Conservation (phyloP, 2,113 vertebrate species). For the Gobio gobio region DNA sequence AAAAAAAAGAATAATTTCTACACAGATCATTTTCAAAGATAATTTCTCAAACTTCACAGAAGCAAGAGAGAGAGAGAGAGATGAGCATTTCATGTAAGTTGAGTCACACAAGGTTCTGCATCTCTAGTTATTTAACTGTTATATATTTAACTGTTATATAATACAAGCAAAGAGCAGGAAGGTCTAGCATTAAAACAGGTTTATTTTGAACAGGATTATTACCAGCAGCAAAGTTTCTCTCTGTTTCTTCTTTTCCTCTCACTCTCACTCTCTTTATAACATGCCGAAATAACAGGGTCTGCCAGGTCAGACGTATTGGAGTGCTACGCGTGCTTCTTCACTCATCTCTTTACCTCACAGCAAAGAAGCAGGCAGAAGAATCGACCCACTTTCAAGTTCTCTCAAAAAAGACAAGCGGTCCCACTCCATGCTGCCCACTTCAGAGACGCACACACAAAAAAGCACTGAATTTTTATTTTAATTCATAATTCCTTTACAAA, state of each 20-base stretch:
- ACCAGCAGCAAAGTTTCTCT: background rate
- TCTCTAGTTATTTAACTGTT: slow-evolving; percentile 27
- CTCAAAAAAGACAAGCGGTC: slow-evolving; percentile 29
- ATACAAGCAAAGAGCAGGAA: background rate
- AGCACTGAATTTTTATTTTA: background rate
- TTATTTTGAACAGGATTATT: background rate
- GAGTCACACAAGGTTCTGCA: background rate
- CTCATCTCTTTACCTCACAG: slow-evolving; percentile 33
- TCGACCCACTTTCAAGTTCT: slow-evolving; percentile 39
- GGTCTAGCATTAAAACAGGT: background rate
- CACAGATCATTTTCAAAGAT: background rate
- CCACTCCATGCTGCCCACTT: background rate
- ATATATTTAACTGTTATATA: slow-evolving; percentile 23
- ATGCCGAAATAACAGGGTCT: slow-evolving; percentile 12
- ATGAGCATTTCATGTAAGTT: background rate
- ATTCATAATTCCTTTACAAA: slow-evolving; percentile 5
- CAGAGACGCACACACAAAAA: slow-evolving; percentile 1
- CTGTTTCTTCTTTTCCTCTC: background rate
- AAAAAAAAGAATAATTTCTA: background rate
- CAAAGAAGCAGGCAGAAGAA: slow-evolving; percentile 26
- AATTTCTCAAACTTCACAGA: background rate
- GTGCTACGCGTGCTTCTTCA: background rate
- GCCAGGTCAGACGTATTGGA: slow-evolving; percentile 1
- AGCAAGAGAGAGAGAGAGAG: background rate
- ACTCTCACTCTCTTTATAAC: background rate